Evolutionary conservation across 2,113 vertebrate species (phyloP).

Genomic region (Gobiocypris rarus): DNA sequence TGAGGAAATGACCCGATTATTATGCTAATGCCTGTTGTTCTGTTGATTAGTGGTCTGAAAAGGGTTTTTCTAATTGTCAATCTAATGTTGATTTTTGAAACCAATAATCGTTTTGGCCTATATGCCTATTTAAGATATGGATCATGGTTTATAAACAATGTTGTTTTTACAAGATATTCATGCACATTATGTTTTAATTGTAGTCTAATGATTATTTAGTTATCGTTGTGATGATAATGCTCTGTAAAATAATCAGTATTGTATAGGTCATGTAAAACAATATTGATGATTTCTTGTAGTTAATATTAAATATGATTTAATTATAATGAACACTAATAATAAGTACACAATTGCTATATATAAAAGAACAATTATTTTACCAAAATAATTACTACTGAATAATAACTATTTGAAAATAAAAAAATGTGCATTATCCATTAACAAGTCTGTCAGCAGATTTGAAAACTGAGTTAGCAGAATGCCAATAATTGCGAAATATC

Average conservation of each 20-base stretch:
- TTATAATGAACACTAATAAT: too few relatives aligned
- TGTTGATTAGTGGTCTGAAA: too few relatives aligned
- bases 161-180: background rate
- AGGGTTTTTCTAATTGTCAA: background rate
- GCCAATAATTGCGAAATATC: background rate
- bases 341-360: background rate
- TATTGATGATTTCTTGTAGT: background rate
- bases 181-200: background rate
- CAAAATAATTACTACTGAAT: background rate
- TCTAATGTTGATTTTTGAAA: background rate
- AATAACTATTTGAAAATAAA: background rate
- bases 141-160: background rate
- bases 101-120: too few relatives aligned
- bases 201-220: background rate
- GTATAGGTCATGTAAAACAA: background rate
- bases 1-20: too few relatives aligned
- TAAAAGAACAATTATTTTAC: background rate
- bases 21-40: too few relatives aligned
- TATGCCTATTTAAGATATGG: background rate
- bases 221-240: background rate
- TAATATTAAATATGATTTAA: background rate
- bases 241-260: background rate
- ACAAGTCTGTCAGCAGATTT: background rate
- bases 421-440: background rate
- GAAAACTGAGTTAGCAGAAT: background rate